Percentiles rank a stretch among this genome's conserved stretches.
Conservation (phyloP, 2,888 invertebrate genomes). For the Ormyrus labotus region DNA sequence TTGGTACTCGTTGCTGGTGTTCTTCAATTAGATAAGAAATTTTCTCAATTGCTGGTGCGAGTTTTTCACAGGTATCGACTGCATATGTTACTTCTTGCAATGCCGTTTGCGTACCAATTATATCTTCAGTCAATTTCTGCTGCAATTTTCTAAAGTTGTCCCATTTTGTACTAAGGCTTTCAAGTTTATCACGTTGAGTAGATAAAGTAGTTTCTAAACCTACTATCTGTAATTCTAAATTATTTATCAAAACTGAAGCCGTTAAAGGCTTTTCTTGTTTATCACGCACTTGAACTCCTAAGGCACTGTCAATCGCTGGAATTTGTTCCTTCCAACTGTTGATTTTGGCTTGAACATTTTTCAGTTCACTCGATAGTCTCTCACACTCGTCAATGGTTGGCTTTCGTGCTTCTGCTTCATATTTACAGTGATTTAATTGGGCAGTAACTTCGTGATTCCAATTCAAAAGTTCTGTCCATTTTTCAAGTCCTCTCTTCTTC, state of each 20-base stretch:
- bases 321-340: conserved; percentile 84
- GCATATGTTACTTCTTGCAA: conserved; percentile 79
- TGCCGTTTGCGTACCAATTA: conserved; percentile 79
- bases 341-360: conserved; percentile 82
- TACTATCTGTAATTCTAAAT: conserved; percentile 84
- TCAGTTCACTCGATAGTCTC: conserved; percentile 83
- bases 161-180: conserved; percentile 86
- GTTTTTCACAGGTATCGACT: conserved; percentile 76
- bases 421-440: conserved; percentile 87
- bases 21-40: conserved; percentile 77
- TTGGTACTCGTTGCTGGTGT: conserved; percentile 80
- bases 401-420: conserved; percentile 87
- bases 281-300: conserved; percentile 83
- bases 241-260: conserved; percentile 84
- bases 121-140: conserved; percentile 82
- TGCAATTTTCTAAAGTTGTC: conserved; percentile 87
- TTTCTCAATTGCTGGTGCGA: conserved; percentile 76
- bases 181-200: conserved; percentile 82
- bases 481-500: conserved; percentile 85
- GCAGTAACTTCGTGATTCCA: conserved; percentile 89
- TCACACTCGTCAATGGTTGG: conserved; percentile 84
- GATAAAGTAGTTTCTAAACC: conserved; percentile 82
- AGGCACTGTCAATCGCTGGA: conserved; percentile 82
- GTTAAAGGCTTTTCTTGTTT: conserved; percentile 84
- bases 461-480: conserved; percentile 88